phyloP scores from a whole-genome alignment of 2,113 vertebrate species.

The Rissa tridactyla region DNA sequence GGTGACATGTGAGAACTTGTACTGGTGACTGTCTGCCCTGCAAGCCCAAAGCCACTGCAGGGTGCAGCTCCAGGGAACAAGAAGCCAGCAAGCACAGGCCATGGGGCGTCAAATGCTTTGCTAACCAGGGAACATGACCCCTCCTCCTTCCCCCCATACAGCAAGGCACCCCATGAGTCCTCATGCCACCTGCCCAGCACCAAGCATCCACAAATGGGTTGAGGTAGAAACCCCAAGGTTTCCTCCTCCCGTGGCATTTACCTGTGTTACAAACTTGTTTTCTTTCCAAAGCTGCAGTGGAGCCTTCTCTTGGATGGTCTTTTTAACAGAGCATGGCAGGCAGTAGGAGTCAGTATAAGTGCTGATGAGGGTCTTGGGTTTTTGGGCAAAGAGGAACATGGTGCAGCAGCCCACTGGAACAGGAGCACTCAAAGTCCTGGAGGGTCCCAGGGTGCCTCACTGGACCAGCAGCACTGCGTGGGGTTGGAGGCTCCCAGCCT shows the following conservation, averaged over 20 bases:
- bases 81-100: not conserved
- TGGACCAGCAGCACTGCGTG: not conserved
- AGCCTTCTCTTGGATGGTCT: conserved; percentile 43
- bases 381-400: conserved; percentile 66
- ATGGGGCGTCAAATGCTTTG: not conserved
- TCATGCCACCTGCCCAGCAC: no score
- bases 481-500: not conserved
- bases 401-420: not conserved
- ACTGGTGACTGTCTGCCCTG: not conserved
- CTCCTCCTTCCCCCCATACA: not conserved
- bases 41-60: not conserved
- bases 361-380: conserved; percentile 66
- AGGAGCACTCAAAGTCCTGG: not conserved
- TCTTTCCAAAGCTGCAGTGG: conserved; percentile 52
- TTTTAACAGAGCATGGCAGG: conserved; percentile 55
- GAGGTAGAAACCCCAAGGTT: not conserved
- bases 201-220: not conserved
- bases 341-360: conserved; percentile 67
- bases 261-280: conserved; percentile 68
- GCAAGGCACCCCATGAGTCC: no score
- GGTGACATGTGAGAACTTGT: not conserved
- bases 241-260: not conserved
- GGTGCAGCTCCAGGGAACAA: not conserved
- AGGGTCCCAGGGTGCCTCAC: not conserved
- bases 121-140: not conserved